A percentile compares a stretch with the other conserved stretches of the same genome.
These are phyloP conservation scores for Euplagia quadripunctaria DNA, from an alignment of 2,888 invertebrate genomes.

Conservation along the genomic window DNA sequence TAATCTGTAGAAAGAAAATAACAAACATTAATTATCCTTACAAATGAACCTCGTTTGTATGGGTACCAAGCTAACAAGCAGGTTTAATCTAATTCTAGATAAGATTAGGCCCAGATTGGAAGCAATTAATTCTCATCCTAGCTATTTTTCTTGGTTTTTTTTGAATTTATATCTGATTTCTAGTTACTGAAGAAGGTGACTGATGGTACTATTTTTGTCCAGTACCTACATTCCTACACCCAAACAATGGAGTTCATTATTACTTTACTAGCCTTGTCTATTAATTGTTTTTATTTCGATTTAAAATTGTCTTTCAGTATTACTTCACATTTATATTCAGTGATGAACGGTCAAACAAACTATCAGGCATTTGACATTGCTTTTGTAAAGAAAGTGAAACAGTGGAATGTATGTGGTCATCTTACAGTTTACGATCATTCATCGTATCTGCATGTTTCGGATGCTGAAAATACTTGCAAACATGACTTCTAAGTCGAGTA, in stretches of 20 bases:
- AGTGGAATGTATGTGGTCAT: neutral
- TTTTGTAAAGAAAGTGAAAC: neutral
- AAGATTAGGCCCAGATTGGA: constrained; percentile 43
- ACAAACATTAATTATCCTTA: constrained; percentile 46
- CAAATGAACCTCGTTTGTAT: constrained; percentile 47
- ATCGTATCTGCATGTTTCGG: too few species aligned
- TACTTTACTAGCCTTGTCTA: neutral
- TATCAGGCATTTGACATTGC: neutral
- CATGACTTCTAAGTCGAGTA: too few species aligned
- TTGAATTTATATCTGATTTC: constrained; percentile 9
- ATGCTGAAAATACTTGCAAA: too few species aligned
- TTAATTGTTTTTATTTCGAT: neutral
- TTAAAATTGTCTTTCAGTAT: neutral
- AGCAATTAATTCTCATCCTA: constrained; percentile 44
- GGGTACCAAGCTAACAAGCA: constrained; percentile 44
- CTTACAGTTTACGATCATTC: neutral
- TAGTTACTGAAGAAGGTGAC: neutral
- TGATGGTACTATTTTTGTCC: neutral
- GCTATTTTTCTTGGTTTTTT: constrained; percentile 44
- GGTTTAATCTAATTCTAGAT: constrained; percentile 45
- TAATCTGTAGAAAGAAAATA: constrained; percentile 19
- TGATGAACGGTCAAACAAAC: too few species aligned
- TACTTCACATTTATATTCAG: neutral
- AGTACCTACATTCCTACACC: neutral
- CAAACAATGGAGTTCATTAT: neutral